phyloP scores from a whole-genome alignment of 2,797 vertebrate species.

The Ctenopoma kingsleyae region DNA sequence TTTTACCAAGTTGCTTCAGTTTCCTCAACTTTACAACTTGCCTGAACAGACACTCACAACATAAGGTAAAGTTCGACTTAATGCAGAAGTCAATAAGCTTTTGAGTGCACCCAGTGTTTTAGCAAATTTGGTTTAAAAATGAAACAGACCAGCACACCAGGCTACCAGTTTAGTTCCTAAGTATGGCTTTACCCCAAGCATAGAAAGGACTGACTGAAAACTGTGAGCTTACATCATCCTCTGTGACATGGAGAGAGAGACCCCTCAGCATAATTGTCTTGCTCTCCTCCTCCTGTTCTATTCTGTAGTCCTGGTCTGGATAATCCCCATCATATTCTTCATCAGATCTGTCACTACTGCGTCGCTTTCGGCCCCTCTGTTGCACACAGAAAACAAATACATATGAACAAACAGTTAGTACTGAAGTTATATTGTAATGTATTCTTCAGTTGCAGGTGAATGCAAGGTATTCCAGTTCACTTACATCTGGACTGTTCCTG shows the following conservation, averaged over 20 bases:
- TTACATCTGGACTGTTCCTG: slow-evolving; percentile 86
- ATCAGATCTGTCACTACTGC: slow-evolving; percentile 91
- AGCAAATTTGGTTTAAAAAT: not conserved
- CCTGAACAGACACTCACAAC: not conserved
- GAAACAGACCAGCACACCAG: not conserved
- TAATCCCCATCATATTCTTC: slow-evolving; percentile 94
- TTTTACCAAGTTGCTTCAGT: not conserved
- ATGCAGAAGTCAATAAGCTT: not conserved
- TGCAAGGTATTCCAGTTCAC: slow-evolving; percentile 7
- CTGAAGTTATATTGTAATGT: not conserved
- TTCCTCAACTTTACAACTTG: not conserved
- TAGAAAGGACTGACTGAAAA: not conserved
- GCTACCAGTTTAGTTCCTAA: too few relatives aligned
- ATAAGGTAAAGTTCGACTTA: not conserved
- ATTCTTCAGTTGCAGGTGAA: not conserved
- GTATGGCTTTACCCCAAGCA: not conserved
- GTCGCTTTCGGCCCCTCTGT: slow-evolving; percentile 88
- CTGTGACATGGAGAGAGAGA: slow-evolving; percentile 90
- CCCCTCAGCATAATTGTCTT: slow-evolving; percentile 94
- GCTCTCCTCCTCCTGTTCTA: slow-evolving; percentile 93
- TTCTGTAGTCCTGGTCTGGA: slow-evolving; percentile 91
- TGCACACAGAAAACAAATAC: not conserved
- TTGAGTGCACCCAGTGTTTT: not conserved
- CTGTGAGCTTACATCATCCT: slow-evolving; percentile 89
- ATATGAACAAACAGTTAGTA: not conserved